These are phyloP conservation scores for Chalcis sispes DNA, from an alignment of 2,888 invertebrate species.

Conservation along the genomic window DNA sequence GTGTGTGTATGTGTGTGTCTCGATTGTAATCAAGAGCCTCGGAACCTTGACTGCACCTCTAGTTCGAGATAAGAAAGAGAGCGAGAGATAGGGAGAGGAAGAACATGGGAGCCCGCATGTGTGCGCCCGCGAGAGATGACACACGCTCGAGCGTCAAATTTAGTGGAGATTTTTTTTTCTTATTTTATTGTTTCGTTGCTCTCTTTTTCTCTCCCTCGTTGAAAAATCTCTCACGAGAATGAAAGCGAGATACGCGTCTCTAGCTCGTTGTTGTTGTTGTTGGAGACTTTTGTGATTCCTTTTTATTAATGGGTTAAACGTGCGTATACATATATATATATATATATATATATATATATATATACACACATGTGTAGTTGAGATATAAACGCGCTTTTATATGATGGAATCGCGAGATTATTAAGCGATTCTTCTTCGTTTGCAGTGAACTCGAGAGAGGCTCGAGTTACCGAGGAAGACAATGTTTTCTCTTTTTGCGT, in stretches of 20 bases:
- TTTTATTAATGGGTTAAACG: slow-evolving; percentile 34
- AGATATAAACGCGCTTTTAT: too few species aligned
- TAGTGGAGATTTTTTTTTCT: slow-evolving; percentile 24
- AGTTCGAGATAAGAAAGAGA: too few species aligned
- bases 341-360: too few species aligned
- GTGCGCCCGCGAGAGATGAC: slow-evolving; percentile 1
- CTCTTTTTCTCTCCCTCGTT: background rate
- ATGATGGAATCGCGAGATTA: slow-evolving; percentile 33
- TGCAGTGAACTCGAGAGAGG: background rate
- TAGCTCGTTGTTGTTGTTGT: slow-evolving; percentile 9
- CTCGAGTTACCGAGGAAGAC: slow-evolving; percentile 29
- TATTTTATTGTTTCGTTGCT: background rate
- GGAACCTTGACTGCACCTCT: slow-evolving; percentile 28
- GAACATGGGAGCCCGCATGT: slow-evolving; percentile 35
- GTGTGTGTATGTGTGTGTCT: background rate
- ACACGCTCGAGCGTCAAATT: slow-evolving; percentile 50
- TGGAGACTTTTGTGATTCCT: slow-evolving; percentile 19
- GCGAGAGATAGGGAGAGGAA: too few species aligned
- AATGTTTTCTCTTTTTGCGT: slow-evolving; percentile 3
- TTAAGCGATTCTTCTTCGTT: slow-evolving; percentile 52
- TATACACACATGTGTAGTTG: too few species aligned
- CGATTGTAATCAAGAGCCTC: slow-evolving; percentile 54
- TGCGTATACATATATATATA: background rate
- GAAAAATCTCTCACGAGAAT: slow-evolving; percentile 24
- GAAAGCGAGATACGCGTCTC: background rate